Evolutionary conservation across 2,113 vertebrate genomes (phyloP).

Genomic region (human (Homo sapiens)): GRCh38 chrX:19637001-19637500

Average conservation of each 20-base stretch:
- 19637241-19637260: background rate
- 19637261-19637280: background rate
- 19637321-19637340: background rate
- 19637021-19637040: background rate
- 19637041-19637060: conserved; percentile 21
- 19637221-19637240: background rate
- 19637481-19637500: background rate
- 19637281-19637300: conserved; percentile 21
- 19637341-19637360: background rate
- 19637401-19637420: background rate
- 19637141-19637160: background rate
- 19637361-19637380: background rate
- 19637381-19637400: conserved; percentile 17
- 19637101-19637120: conserved; percentile 40
- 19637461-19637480: background rate
- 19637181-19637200: conserved; percentile 6
- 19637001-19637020: conserved; percentile 15
- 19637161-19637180: background rate
- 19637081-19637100: conserved; percentile 22
- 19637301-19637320: background rate
- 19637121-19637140: background rate
- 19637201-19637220: background rate
- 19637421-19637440: background rate
- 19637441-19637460: background rate
- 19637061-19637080: background rate